phyloP scores from a whole-genome alignment of 2,113 vertebrate species.

The Megaceryle maxima region DNA sequence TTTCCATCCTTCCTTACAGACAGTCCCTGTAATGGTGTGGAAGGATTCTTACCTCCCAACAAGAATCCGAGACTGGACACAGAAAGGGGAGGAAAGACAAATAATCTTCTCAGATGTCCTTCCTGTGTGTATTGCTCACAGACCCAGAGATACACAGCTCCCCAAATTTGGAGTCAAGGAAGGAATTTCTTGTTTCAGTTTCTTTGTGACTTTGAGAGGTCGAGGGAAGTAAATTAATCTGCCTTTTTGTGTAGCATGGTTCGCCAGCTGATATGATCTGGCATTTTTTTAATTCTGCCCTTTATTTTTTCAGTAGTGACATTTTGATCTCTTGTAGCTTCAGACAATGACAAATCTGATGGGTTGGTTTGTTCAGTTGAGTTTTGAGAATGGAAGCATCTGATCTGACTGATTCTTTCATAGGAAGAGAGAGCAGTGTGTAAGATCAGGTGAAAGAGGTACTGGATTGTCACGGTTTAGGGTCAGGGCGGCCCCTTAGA shows the following conservation, averaged over 20 bases:
- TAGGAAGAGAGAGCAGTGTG: rapidly evolving
- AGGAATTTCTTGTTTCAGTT: not conserved
- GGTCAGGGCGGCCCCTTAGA: too few species aligned
- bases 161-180: not conserved
- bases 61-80: not conserved
- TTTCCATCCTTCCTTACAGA: not conserved
- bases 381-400: not conserved
- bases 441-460: not conserved
- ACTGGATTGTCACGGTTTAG: too few species aligned
- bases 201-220: not conserved
- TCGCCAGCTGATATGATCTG: not conserved
- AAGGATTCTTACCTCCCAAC: not conserved
- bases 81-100: not conserved
- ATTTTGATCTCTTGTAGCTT: not conserved
- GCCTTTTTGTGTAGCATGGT: not conserved
- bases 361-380: not conserved
- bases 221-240: not conserved
- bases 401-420: not conserved
- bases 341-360: not conserved
- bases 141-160: not conserved
- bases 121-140: not conserved
- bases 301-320: not conserved
- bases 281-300: rapidly evolving
- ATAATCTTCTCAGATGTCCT: rapidly evolving
- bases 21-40: not conserved